Base-by-base conservation (phyloP, 2,113 vertebrate species). In the Trachemys scripta region DNA sequence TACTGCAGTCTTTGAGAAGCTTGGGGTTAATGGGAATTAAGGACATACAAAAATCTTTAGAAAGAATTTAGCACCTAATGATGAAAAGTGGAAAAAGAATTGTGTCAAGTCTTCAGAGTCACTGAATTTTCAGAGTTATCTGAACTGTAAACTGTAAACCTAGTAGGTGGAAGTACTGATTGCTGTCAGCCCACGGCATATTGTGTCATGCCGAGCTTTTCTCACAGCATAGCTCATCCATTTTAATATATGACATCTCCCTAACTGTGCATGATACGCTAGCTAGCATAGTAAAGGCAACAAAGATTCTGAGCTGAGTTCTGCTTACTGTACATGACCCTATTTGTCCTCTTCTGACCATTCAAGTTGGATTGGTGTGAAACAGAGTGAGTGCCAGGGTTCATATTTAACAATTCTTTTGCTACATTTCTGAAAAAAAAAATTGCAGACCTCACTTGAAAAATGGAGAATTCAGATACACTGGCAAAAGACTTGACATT, bases 401-500 rank as follows among this genome's bases (percentile, higher is more conserved):
- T 82, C 57, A 35, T 78, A 83, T 59, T 84, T 75, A 96, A 59
- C 0, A 0, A 13, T 59, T 90, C 56, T 89, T 6, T 84, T 80
- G 29, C 35, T 85, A 14, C 4, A 29, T 95, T 96, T 87, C 79
- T 90, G 82, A 79, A 82, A 78, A 81, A 90, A 97, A n/a, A 72
- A 38, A 72, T 38, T 78, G 82, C 1, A 42, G 93, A 13, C 12
- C 65, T 95, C 0, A 0, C 24, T 92, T 65, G 59, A 85, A 95
- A 96, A 85, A 27, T 31, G n/a, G 91, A 14, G 0, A 5, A 89
- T 96, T 95, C 91, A 96, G 89, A 93, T 93, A 81, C 56, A 75
- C 12, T 80, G 81, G 65, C 47, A 69, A 79, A 96, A 51, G 27
- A 49, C 47, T 95, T 51, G 45, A 75, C 93, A 96, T 96, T 92